Conservation (phyloP, 2,888 invertebrate species). For the Tachina lurida region DNA sequence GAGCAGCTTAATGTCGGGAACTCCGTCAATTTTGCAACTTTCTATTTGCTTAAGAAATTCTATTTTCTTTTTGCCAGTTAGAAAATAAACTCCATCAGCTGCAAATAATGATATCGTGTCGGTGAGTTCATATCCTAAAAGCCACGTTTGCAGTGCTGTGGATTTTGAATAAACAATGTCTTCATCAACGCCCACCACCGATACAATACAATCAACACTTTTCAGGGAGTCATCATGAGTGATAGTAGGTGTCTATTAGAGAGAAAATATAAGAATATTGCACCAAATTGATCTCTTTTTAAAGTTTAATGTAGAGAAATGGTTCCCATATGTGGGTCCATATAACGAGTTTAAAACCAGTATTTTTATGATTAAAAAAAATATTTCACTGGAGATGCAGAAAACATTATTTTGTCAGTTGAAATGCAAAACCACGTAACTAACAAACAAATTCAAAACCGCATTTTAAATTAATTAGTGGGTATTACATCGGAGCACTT, state of each 20-base stretch:
- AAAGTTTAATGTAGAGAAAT: no score
- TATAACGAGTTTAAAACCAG: no score
- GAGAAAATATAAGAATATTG: neutral
- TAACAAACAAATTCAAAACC: no score
- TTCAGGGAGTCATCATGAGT: constrained; percentile 89
- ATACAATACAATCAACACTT: constrained; percentile 95
- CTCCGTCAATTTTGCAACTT: constrained; percentile 91
- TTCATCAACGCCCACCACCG: constrained; percentile 96
- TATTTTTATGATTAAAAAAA: no score
- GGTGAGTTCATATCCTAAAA: constrained; percentile 97
- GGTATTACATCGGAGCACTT: no score
- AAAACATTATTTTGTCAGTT: no score
- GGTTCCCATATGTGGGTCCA: no score
- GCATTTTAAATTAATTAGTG: no score
- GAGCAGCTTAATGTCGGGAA: constrained; percentile 93
- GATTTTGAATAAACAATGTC: constrained; percentile 98
- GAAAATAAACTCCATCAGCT: constrained; percentile 92
- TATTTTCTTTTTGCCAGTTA: constrained; percentile 98
- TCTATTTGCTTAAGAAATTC: constrained; percentile 97
- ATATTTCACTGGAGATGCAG: no score
- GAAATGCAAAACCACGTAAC: no score
- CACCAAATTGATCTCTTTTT: neutral
- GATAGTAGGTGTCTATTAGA: constrained; percentile 83
- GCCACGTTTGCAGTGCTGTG: constrained; percentile 97
- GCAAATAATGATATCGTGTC: constrained; percentile 97